Percentiles rank a stretch among this genome's conserved stretches.
Conservation (phyloP, 2,113 vertebrate species). For the Elephantulus edwardii region DNA sequence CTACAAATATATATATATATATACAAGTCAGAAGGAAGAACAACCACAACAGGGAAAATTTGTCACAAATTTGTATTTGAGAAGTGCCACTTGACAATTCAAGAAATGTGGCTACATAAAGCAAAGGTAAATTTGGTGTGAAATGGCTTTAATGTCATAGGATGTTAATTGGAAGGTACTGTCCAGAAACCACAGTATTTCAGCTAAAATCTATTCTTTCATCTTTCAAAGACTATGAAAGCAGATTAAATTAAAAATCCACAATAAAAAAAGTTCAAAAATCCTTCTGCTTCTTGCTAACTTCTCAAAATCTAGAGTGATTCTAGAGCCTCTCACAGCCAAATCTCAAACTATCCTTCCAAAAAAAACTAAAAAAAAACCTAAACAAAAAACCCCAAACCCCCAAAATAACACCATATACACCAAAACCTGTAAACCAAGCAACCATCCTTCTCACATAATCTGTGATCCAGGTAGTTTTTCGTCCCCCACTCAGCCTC, state of each 20-base stretch:
- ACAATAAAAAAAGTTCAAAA: not conserved
- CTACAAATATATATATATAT: too few relatives aligned
- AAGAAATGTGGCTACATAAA: not conserved
- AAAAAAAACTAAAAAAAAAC: too few relatives aligned
- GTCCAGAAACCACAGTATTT: not conserved
- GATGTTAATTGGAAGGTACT: not conserved
- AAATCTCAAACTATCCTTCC: not conserved
- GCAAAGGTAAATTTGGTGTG: not conserved
- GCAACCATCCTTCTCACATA: too few relatives aligned
- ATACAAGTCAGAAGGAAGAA: not conserved
- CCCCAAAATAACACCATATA: too few relatives aligned
- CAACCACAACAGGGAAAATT: not conserved
- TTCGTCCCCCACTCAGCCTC: not conserved
- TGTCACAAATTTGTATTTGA: not conserved
- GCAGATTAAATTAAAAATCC: not conserved
- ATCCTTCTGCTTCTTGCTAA: not conserved
- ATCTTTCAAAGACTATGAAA: not conserved
- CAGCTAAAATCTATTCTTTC: not conserved
- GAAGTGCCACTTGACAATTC: not conserved
- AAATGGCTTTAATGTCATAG: not conserved
- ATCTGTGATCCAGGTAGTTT: not conserved
- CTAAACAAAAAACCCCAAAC: too few relatives aligned
- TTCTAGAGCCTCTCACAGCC: not conserved
- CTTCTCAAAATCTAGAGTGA: slow-evolving; percentile 12
- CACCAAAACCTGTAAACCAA: too few relatives aligned